Base-by-base conservation (phyloP, 92 coral and sea anemone species). In the Paragorgia papillata region DNA sequence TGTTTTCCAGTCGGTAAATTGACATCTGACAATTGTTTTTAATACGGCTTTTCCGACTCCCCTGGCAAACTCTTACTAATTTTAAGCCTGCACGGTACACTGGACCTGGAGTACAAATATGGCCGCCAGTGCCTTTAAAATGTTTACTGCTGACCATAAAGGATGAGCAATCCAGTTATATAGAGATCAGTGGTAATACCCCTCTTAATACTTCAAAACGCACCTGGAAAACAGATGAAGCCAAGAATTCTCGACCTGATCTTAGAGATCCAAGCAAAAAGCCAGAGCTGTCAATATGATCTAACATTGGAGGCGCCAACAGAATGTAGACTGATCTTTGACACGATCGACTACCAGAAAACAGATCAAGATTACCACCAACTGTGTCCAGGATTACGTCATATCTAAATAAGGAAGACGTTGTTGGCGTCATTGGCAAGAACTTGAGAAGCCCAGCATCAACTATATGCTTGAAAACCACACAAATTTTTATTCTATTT, bases 371-470 rank as follows among this genome's bases (percentile, higher is more conserved):
- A 34, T 85, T 62, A 30, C 92, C 92, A 24, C 97, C 97, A 79
- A 92, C 82, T 25, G 97, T 89, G 73, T 92, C 97, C 22, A 92
- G 85, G 29, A 92, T 88, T 0, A 85, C 88, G 46, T 92, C 96
- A 90, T 82, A 92, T 62, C 97, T 92, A 68, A 26, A 34, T 10
- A 24, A 17, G n/a, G n/a, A n/a, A n/a, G n/a, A n/a, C n/a, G n/a
- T n/a, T n/a, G n/a, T n/a, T n/a, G n/a, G n/a, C n/a, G n/a, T n/a
- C n/a, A n/a, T n/a, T n/a, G n/a, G n/a, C n/a, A n/a, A n/a, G n/a
- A n/a, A n/a, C n/a, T n/a, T n/a, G n/a, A n/a, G n/a, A n/a, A n/a
- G n/a, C n/a, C n/a, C n/a, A n/a, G n/a, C n/a, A n/a, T n/a, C n/a
- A n/a, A n/a, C n/a, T n/a, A n/a, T n/a, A n/a, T n/a, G n/a, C n/a